phyloP scores from a whole-genome alignment of 2,888 invertebrate genomes.

The Drosophila mercatorum region DNA sequence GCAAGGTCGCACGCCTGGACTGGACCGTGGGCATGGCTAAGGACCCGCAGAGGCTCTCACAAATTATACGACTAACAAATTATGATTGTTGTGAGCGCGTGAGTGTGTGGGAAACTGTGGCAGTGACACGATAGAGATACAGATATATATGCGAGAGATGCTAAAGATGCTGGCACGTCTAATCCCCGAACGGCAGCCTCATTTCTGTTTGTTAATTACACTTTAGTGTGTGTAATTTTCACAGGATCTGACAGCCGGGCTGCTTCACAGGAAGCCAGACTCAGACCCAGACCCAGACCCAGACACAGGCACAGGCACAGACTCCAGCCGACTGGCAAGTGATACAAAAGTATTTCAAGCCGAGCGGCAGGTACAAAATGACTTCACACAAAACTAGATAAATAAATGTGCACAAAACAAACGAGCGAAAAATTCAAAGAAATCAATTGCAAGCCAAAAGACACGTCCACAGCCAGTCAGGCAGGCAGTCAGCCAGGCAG shows the following conservation, averaged over 20 bases:
- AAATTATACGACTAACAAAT: conserved; percentile 66
- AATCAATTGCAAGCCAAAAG: conserved; percentile 77
- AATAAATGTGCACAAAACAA: conserved; percentile 68
- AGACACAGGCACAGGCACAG: conserved; percentile 2
- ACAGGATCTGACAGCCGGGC: conserved; percentile 70
- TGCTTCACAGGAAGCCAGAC: conserved; percentile 68
- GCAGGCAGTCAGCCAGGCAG: neutral
- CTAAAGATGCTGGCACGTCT: conserved; percentile 60
- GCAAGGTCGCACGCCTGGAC: conserved; percentile 53
- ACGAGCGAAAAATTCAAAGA: conserved; percentile 74
- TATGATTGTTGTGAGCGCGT: conserved; percentile 46
- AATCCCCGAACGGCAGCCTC: conserved; percentile 75
- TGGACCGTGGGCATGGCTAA: conserved; percentile 13
- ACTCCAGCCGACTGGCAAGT: conserved; percentile 32
- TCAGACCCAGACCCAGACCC: neutral
- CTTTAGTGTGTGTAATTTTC: conserved; percentile 78
- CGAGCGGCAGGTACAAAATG: conserved; percentile 73
- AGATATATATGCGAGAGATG: conserved; percentile 24
- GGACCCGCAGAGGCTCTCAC: conserved; percentile 26
- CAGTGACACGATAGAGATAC: conserved; percentile 48
- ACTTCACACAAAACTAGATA: conserved; percentile 78
- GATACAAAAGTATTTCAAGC: conserved; percentile 49
- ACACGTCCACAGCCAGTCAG: conserved; percentile 53
- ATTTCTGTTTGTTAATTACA: conserved; percentile 80
- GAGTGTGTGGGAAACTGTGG: conserved; percentile 44